Percentiles rank a stretch among this genome's conserved stretches.
Conservation (phyloP, 2,797 vertebrate species). For the Threskiornis aethiopicus region DNA sequence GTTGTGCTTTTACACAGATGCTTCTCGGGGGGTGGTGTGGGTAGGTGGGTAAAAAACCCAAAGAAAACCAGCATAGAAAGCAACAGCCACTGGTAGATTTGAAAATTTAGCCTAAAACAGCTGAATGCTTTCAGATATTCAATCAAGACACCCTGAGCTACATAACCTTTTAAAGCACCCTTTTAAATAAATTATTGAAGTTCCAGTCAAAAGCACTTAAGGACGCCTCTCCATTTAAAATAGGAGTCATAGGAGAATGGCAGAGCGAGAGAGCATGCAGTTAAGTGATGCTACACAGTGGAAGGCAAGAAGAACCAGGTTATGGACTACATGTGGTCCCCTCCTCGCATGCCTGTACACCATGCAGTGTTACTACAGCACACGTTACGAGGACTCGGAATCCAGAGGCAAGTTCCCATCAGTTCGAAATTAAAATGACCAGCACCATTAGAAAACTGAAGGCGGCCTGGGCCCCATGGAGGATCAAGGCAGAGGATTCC, state of each 20-base stretch:
- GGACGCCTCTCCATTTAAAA: background rate
- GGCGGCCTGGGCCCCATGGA: background rate
- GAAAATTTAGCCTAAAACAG: background rate
- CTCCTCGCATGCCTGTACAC: background rate
- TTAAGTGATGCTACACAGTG: background rate
- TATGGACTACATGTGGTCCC: background rate
- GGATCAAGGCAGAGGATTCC: slow-evolving; percentile 36
- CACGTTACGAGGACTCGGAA: background rate
- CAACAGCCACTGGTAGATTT: background rate
- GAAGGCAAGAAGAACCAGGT: background rate
- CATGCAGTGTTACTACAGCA: background rate
- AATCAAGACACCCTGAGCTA: slow-evolving; percentile 25
- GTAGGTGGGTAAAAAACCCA: background rate
- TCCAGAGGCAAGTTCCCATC: slow-evolving; percentile 26
- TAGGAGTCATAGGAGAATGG: background rate
- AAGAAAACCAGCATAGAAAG: background rate
- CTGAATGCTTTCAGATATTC: background rate
- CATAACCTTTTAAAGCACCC: slow-evolving; percentile 34
- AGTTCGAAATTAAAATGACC: slow-evolving; percentile 6
- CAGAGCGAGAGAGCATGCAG: background rate
- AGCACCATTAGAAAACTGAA: slow-evolving; percentile 34
- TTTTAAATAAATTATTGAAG: background rate
- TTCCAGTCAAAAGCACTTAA: slow-evolving; percentile 42
- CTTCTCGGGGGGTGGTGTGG: background rate
- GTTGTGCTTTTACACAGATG: background rate